Evolutionary conservation across 2,797 vertebrate genomes (phyloP).

Genomic region (Apogon hyalosoma): DNA sequence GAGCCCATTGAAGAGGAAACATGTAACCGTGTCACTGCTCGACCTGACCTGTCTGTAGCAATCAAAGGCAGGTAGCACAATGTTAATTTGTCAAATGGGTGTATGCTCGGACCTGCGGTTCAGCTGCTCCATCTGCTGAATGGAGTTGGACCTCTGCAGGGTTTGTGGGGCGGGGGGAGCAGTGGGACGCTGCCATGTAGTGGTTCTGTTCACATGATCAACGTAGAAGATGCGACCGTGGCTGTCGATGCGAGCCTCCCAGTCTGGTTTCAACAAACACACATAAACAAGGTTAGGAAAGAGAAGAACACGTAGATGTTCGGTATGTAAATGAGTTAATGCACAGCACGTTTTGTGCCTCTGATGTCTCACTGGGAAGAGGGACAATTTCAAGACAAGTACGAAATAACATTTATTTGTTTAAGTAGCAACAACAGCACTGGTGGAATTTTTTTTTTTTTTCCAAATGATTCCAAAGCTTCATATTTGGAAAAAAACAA

Average conservation of each 20-base stretch:
- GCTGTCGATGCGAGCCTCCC: constrained; percentile 98
- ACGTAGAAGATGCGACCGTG: constrained; percentile 96
- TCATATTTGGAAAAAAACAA: too few species aligned
- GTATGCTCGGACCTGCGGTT: constrained; percentile 88
- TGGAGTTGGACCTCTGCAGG: constrained; percentile 94
- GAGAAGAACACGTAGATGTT: neutral
- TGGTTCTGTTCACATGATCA: constrained; percentile 96
- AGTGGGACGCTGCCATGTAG: constrained; percentile 95
- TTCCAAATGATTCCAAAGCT: too few species aligned
- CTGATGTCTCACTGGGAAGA: too few species aligned
- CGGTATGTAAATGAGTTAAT: neutral
- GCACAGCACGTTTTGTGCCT: neutral
- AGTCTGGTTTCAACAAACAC: constrained; percentile 82
- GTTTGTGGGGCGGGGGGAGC: constrained; percentile 91
- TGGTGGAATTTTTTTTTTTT: too few species aligned
- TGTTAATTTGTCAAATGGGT: neutral
- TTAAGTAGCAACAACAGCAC: too few species aligned
- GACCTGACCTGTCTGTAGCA: too few species aligned
- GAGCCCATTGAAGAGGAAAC: too few species aligned
- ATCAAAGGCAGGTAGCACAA: neutral
- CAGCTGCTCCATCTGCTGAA: constrained; percentile 97
- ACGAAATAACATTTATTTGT: too few species aligned
- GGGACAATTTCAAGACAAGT: too few species aligned
- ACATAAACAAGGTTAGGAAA: neutral
- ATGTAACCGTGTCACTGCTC: too few species aligned